phyloP scores from a whole-genome alignment of 2,113 vertebrate genomes.

The Galeopterus variegatus region DNA sequence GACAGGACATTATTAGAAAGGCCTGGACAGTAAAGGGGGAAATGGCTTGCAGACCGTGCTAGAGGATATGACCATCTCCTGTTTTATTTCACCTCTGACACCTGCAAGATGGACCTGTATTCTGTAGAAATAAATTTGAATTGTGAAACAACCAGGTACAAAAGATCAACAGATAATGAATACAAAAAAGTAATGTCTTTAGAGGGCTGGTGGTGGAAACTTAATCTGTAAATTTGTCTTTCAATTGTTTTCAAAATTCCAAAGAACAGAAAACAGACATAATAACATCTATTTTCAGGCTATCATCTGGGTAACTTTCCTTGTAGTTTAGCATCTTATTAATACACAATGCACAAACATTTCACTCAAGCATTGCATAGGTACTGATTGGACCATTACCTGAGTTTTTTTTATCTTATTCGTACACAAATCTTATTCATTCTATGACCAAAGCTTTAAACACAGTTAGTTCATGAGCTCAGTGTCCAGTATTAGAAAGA shows the following conservation, averaged over 20 bases:
- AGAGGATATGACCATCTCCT: background rate
- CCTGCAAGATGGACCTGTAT: background rate
- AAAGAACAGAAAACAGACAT: background rate
- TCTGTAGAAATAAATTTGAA: conserved; percentile 32
- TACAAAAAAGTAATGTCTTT: background rate
- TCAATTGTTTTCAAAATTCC: background rate
- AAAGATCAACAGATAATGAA: background rate
- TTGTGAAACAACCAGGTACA: background rate
- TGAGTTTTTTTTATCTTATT: background rate
- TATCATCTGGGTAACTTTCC: background rate
- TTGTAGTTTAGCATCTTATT: background rate
- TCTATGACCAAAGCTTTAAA: background rate
- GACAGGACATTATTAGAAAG: background rate
- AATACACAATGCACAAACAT: background rate
- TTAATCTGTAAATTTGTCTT: background rate
- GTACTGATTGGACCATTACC: background rate
- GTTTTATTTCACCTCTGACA: conserved; percentile 16
- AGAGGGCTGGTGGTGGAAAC: background rate
- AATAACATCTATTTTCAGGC: background rate
- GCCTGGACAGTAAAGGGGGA: background rate
- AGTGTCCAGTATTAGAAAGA: background rate
- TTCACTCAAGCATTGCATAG: background rate
- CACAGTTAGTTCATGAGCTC: background rate
- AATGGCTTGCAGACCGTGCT: background rate
- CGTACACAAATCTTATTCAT: no score